phyloP scores from a whole-genome alignment of 2,888 invertebrate genomes.

The Candidula unifasciata region DNA sequence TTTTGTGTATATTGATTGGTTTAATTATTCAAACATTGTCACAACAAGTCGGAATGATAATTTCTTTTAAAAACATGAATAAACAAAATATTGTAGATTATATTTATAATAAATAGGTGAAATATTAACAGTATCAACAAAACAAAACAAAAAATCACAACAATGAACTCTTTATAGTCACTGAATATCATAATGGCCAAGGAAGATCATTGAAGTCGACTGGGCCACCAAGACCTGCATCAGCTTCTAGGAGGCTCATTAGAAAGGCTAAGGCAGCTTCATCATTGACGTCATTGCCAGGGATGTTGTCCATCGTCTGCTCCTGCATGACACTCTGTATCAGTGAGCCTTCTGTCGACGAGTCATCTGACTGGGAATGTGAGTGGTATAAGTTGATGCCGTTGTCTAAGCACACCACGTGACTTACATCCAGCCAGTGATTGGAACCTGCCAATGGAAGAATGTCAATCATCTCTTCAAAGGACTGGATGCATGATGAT shows the following conservation, averaged over 20 bases:
- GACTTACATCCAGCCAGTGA: conserved; percentile 44
- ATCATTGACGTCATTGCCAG: conserved; percentile 79
- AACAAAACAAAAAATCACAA: not conserved
- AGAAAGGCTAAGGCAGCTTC: conserved; percentile 95
- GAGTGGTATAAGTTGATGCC: conserved; percentile 47
- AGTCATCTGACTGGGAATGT: conserved; percentile 50
- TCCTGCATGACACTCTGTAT: conserved; percentile 69
- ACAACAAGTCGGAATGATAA: too few species aligned
- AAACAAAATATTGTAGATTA: too few species aligned
- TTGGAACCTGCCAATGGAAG: conserved; percentile 22
- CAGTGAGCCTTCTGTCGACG: conserved; percentile 54
- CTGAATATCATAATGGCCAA: conserved; percentile 83
- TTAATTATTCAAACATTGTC: too few species aligned
- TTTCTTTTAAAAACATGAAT: too few species aligned
- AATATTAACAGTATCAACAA: not conserved
- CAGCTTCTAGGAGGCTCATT: conserved; percentile 92
- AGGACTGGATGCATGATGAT: too few species aligned
- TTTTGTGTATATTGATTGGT: too few species aligned
- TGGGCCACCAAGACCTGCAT: conserved; percentile 91
- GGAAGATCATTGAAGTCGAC: conserved; percentile 91
- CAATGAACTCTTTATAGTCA: not conserved
- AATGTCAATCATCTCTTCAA: not conserved
- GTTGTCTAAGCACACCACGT: conserved; percentile 50
- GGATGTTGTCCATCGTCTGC: conserved; percentile 65
- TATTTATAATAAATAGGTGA: too few species aligned